Conservation (phyloP, 2,797 vertebrate species). For the Pipistrellus nathusii region DNA sequence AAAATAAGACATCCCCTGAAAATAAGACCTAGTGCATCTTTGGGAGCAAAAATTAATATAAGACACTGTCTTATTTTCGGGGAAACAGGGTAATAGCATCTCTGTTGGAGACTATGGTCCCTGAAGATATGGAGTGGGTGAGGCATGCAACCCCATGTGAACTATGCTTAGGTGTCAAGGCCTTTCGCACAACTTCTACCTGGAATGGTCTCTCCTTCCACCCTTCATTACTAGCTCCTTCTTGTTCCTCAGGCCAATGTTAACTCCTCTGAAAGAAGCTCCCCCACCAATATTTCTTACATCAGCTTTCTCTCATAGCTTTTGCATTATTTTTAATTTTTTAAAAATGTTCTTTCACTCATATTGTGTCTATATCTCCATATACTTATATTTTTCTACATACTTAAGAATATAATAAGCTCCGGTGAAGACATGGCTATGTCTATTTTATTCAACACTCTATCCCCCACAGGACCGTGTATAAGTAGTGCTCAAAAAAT, state of each 20-base stretch:
- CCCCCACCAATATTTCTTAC: neutral
- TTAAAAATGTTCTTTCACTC: neutral
- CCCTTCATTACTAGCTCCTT: neutral
- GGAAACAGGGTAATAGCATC: neutral
- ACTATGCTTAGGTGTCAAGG: neutral
- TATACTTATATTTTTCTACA: neutral
- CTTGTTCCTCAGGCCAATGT: neutral
- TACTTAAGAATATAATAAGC: constrained; percentile 16
- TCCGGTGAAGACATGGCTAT: neutral
- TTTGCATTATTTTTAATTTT: neutral
- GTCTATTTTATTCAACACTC: neutral
- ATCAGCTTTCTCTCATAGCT: constrained; percentile 30
- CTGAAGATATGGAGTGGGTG: neutral
- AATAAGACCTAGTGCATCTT: no score
- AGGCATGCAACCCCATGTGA: neutral
- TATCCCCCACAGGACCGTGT: neutral
- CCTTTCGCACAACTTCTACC: neutral
- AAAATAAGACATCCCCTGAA: no score
- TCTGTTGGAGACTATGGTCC: neutral
- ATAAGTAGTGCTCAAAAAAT: constrained; percentile 7
- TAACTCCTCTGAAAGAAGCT: neutral
- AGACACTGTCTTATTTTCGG: no score
- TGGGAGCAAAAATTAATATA: no score
- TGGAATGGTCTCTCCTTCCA: neutral
- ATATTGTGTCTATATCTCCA: constrained; percentile 11